A percentile compares a stretch with the other conserved stretches of the same genome.
Conservation (phyloP, 2,797 vertebrate genomes). For the Sternarchorhynchus goeldii region DNA sequence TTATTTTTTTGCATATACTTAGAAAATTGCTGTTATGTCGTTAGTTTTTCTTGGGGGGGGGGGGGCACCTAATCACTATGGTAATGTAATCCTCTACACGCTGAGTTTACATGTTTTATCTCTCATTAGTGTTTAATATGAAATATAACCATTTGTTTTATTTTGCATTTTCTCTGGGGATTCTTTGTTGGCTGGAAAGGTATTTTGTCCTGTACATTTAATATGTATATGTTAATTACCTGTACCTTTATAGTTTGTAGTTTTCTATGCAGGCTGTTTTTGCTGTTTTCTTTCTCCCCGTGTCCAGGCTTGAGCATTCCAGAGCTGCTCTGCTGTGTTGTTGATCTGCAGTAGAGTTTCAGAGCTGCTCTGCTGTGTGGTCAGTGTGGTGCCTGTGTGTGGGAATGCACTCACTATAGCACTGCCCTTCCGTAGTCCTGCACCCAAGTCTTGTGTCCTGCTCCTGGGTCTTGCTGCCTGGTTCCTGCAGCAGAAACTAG, state of each 20-base stretch:
- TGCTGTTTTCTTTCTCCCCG: too few species aligned
- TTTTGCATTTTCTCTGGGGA: background rate
- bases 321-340: too few species aligned
- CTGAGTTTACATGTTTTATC: background rate
- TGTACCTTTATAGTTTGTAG: too few species aligned
- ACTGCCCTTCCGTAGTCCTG: too few species aligned
- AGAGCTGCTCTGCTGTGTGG: too few species aligned
- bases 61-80: background rate
- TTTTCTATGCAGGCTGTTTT: background rate
- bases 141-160: background rate
- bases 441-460: too few species aligned
- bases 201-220: background rate
- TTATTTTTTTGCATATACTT: background rate
- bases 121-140: constrained; percentile 8
- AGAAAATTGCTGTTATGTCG: background rate
- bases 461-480: too few species aligned
- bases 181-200: background rate
- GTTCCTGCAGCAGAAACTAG: too few species aligned
- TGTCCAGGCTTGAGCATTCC: too few species aligned
- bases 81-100: background rate
- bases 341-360: too few species aligned
- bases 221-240: background rate
- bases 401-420: too few species aligned
- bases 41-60: constrained; percentile 2
- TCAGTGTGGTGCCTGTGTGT: too few species aligned